Base-by-base conservation (phyloP, 2,797 vertebrate species). In the Hoplostethus mediterraneus region DNA sequence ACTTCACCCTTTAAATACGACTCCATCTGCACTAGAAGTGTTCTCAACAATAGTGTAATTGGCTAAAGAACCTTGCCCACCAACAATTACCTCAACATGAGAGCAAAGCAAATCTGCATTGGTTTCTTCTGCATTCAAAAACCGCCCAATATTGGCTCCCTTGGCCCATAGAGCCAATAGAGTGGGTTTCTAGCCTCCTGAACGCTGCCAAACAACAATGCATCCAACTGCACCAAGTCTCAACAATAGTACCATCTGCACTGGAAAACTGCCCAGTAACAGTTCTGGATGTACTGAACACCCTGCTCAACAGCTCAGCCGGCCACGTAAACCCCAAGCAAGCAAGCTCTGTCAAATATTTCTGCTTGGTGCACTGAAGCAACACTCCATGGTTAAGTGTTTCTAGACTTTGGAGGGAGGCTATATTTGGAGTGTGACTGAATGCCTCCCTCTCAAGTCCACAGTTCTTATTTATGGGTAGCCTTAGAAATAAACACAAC, bases 401-500 rank as follows among this genome's bases (percentile, higher is more conserved):
- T 77, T 61, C 52, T 79, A 75, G 70, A 51, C 56, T 49, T 40
- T 8, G 44, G 17, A 30, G 25, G 40, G 30, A 67, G 48, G 58
- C 62, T 79, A 16, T 62, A 65, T 81, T 71, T 80, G 56, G 79
- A 74, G 28, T 42, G 55, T 49, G 54, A 54, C 48, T 81, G 73
- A 66, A 66, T 59, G 73, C 44, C 60, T 52, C 40, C 17, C 44
- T 56, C 33, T 3, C 12, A 44, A 65, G 70, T 83, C 65, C 75
- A 67, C 65, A 61, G 36, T 31, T 65, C n/a, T 66, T 45, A 14
- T 13, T 58, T n/a, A 58, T 71, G 63, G 61, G 44, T 11, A 49
- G 31, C 73, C 52, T 0, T 38, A 69, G 36, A 67, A 47, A 68
- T 54, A 48, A 55, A 62, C 71, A 59, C 38, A 31, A 36, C 25